These are phyloP conservation scores for Leptosomus discolor DNA, from an alignment of 2,113 vertebrate genomes.

Conservation along the genomic window DNA sequence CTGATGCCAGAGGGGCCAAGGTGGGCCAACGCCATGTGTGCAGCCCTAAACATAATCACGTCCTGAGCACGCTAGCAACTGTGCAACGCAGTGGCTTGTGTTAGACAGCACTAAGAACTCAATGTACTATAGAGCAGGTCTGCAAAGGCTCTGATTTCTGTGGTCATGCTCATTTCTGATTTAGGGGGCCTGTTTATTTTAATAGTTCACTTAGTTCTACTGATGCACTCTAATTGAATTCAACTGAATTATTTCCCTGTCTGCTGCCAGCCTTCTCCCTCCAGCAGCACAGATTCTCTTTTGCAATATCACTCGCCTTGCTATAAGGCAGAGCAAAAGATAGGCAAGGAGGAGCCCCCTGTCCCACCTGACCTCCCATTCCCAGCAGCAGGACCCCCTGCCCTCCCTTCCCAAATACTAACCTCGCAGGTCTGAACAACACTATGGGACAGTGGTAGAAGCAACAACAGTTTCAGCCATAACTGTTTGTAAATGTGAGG, in stretches of 20 bases:
- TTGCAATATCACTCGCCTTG: not conserved
- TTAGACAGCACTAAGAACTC: not conserved
- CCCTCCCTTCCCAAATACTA: not conserved
- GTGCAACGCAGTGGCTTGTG: not conserved
- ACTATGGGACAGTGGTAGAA: not conserved
- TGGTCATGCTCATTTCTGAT: not conserved
- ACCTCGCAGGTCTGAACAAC: not conserved
- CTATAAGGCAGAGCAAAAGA: not conserved
- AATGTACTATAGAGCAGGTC: not conserved
- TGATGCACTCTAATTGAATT: constrained; percentile 4
- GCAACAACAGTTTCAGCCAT: not conserved
- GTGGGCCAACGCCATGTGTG: rapidly evolving
- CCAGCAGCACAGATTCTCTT: not conserved
- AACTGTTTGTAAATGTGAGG: not conserved
- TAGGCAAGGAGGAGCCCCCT: not conserved
- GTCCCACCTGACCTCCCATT: not conserved
- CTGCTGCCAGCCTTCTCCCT: not conserved
- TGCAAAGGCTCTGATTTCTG: not conserved
- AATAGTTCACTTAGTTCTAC: not conserved
- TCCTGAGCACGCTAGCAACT: not conserved
- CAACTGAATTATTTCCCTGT: not conserved
- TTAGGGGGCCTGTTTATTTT: not conserved
- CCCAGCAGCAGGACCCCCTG: not conserved
- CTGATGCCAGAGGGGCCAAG: rapidly evolving
- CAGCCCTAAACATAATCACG: not conserved